phyloP scores from a whole-genome alignment of 2,113 vertebrate genomes.

The Ploceus nigricollis region DNA sequence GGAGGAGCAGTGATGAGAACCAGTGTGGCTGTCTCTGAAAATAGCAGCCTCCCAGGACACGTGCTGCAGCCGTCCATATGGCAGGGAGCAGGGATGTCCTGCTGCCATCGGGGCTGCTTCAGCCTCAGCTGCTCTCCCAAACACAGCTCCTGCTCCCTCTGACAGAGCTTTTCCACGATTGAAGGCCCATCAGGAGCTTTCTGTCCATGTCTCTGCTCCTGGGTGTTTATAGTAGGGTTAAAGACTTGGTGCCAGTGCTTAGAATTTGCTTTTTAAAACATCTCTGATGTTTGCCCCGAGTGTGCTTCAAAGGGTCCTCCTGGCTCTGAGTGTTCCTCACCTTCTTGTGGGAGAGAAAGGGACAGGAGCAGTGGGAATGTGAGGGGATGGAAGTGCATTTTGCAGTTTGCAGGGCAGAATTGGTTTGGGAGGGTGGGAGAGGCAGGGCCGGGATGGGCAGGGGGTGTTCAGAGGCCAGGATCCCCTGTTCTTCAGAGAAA shows the following conservation, averaged over 20 bases:
- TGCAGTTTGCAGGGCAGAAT: neutral
- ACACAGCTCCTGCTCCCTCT: neutral
- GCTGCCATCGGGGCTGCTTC: neutral
- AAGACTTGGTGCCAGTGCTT: neutral
- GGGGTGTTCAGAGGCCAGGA: accelerated
- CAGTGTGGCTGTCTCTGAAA: neutral
- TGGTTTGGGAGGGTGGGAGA: neutral
- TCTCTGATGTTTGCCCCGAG: neutral
- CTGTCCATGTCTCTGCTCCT: neutral
- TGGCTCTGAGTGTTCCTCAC: neutral
- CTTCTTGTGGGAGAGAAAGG: neutral
- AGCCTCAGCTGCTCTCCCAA: neutral
- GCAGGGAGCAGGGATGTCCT: neutral
- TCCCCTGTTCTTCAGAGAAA: neutral
- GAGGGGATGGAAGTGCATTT: neutral
- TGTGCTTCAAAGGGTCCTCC: neutral
- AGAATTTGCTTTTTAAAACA: neutral
- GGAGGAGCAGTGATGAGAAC: neutral
- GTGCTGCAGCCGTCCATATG: neutral
- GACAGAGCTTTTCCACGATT: neutral
- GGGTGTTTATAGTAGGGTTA: neutral
- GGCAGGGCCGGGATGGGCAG: neutral
- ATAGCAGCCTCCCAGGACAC: neutral
- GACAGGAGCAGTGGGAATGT: neutral
- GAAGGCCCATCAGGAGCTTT: neutral